Base-by-base conservation (phyloP, 2,113 vertebrate species). In the Leuciscus idus region DNA sequence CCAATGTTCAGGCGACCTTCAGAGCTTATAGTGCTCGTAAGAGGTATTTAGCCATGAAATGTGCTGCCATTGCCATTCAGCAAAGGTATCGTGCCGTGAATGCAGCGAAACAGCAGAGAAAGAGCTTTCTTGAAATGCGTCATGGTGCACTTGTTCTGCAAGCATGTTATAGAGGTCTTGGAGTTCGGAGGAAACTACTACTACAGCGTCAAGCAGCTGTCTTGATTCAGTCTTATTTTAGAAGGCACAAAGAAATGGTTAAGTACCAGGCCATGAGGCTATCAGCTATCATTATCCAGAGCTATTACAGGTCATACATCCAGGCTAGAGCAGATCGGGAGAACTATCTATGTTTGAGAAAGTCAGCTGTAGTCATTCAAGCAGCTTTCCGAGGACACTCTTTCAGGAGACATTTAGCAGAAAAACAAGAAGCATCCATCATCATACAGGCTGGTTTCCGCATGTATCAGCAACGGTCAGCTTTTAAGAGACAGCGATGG, bases 261-360 rank as follows among this genome's bases (percentile, higher is more conserved):
- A 95, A 93, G 52, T 99, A 95, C 26, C 88, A 3, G 36, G 90
- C 93, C 85, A 93, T 96, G 93, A 92, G 89, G 83, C 52, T 87
- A 72, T 95, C 97, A 1, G 92, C 95, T 46, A 7, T 94, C 21
- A 17, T 94, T 74, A 95, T 98, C 90, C 96, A 99, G 89, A 93
- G 89, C 78, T 84, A 76, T 28, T 97, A 94, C 17, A 93, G 95
- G 85, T 93, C 94, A 3, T 87, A 87, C 62, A 0, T 80, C 77
- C 77, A 92, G 52, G 91, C 94, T 4, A 95, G 85, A 77, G 15
- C 1, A 4, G 92, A 95, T 3, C 92, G 55, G 2, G 85, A 87
- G 13, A 88, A 77, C 1, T 98, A 95, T 85, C 39, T 95, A 6
- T 64, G 26, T 7, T 10, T 92, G 0, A 92, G 77, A 89, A 92